Percentiles rank a stretch among this genome's conserved stretches.
These are phyloP conservation scores for Micropoecilia bifurca DNA, from an alignment of 2,797 vertebrate genomes.

Conservation along the genomic window DNA sequence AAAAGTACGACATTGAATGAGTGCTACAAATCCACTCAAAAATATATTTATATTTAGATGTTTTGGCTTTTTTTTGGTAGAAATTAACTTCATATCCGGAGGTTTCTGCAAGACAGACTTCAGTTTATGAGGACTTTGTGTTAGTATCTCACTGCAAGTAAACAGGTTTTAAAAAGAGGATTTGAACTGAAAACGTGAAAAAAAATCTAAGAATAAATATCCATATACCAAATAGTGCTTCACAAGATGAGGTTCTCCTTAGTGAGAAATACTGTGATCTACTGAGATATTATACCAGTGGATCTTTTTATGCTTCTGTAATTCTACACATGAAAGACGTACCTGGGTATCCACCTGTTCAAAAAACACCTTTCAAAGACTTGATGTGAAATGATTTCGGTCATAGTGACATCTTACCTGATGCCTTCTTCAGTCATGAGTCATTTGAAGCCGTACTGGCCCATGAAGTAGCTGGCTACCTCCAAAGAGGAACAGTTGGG, in stretches of 20 bases:
- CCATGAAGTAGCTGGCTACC: constrained; percentile 3
- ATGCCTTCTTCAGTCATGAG: constrained; percentile 7
- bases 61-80: neutral
- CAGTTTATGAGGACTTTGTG: neutral
- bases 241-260: neutral
- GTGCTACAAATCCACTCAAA: neutral
- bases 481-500: constrained; percentile 16
- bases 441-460: constrained; percentile 21
- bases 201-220: neutral
- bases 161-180: neutral
- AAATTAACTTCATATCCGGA: neutral
- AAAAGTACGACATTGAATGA: neutral
- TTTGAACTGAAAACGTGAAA: neutral
- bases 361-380: neutral
- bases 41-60: neutral
- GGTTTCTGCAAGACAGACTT: neutral
- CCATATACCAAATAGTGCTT: neutral
- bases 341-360: neutral
- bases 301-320: neutral
- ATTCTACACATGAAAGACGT: neutral
- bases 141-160: neutral
- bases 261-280: neutral
- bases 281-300: no score
- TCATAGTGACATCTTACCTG: constrained; percentile 44
- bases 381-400: constrained; percentile 21